phyloP scores from a whole-genome alignment of 2,888 invertebrate genomes.

The Acleris cristana region DNA sequence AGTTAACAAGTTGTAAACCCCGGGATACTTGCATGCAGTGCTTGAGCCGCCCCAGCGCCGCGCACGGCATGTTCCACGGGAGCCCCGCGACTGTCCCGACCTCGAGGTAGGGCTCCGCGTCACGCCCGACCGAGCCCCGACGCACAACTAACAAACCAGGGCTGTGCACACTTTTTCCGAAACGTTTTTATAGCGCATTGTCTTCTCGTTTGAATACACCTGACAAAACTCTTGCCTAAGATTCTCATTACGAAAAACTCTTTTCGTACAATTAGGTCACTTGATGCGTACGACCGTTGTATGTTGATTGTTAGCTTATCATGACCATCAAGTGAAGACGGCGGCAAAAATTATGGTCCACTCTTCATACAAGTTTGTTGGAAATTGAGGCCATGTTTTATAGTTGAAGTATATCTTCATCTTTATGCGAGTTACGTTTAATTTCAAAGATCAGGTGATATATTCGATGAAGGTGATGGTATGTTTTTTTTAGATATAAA shows the following conservation, averaged over 20 bases:
- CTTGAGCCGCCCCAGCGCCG: slow-evolving; percentile 65
- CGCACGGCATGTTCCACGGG: slow-evolving; percentile 76
- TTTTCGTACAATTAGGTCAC: slow-evolving; percentile 46
- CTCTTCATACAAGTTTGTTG: slow-evolving; percentile 22
- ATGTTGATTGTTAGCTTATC: slow-evolving; percentile 32
- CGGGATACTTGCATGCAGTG: slow-evolving; percentile 76
- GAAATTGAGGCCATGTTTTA: slow-evolving; percentile 2
- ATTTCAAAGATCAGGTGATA: no score
- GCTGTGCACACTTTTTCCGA: slow-evolving; percentile 67
- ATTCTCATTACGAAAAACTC: slow-evolving; percentile 61
- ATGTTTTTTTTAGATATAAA: no score
- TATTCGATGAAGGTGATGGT: no score
- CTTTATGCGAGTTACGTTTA: no score
- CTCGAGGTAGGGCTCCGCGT: slow-evolving; percentile 50
- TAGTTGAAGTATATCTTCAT: no score
- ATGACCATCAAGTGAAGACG: slow-evolving; percentile 13
- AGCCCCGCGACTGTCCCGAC: slow-evolving; percentile 49
- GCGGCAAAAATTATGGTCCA: background rate
- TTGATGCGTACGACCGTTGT: slow-evolving; percentile 30
- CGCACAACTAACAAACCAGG: slow-evolving; percentile 72
- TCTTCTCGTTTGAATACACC: slow-evolving; percentile 51
- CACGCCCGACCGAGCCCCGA: slow-evolving; percentile 67
- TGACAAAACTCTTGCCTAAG: slow-evolving; percentile 62
- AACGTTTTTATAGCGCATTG: slow-evolving; percentile 73
- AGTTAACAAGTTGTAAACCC: slow-evolving; percentile 10